These are phyloP conservation scores for Diplolepis rosae DNA, from an alignment of 2,888 invertebrate genomes.

Conservation along the genomic window DNA sequence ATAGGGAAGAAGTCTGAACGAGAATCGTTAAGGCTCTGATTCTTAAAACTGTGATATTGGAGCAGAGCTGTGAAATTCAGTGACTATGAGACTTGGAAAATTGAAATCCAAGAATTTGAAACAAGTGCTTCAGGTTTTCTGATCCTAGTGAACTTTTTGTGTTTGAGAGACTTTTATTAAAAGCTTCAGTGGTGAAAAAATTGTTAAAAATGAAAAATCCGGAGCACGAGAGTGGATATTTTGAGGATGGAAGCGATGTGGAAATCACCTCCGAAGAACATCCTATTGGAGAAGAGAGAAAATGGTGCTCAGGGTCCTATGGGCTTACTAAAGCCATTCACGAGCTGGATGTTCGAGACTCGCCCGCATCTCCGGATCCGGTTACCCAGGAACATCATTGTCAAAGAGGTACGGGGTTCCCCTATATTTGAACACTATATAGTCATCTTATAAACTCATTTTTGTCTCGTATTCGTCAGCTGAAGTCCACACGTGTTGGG, in stretches of 20 bases:
- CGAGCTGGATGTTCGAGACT: constrained; percentile 61
- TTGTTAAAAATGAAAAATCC: constrained; percentile 75
- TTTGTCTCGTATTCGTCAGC: constrained; percentile 15
- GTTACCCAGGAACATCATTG: constrained; percentile 42
- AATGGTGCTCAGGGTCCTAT: constrained; percentile 52
- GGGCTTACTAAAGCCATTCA: constrained; percentile 60
- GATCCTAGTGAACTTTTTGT: constrained; percentile 16
- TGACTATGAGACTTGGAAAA: constrained; percentile 22
- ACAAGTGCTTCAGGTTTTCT: background rate
- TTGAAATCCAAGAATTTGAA: constrained; percentile 8
- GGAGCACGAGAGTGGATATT: constrained; percentile 89
- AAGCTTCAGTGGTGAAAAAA: background rate
- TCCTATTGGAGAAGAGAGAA: constrained; percentile 40
- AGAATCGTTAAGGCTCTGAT: background rate
- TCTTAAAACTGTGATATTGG: background rate
- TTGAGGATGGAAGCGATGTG: constrained; percentile 77
- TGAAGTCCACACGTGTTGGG: constrained; percentile 4
- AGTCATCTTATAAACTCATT: constrained; percentile 3
- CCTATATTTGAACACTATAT: constrained; percentile 28
- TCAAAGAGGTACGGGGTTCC: constrained; percentile 51
- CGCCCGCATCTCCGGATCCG: constrained; percentile 61
- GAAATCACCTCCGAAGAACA: constrained; percentile 58
- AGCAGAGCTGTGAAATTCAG: background rate
- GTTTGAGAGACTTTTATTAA: background rate
- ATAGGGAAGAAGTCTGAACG: background rate